Evolutionary conservation across 2,797 vertebrate genomes (phyloP), one percentile per base, ranked within the genome.

Genomic region (Pelobates cultripes): DNA sequence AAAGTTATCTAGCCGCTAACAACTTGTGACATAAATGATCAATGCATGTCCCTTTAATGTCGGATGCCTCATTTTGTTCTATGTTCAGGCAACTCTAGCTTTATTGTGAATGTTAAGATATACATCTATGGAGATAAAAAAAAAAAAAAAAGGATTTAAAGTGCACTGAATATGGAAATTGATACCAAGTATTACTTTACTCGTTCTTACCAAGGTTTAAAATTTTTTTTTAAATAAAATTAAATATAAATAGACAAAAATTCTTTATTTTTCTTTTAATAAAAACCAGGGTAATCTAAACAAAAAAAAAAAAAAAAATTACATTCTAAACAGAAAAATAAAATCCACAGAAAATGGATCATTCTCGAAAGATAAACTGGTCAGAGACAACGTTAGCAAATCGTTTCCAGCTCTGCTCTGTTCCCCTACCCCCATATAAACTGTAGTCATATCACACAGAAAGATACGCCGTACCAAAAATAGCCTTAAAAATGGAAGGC

Each of bases 391-490:
- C 5, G 73, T 84, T 60, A 79, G 55, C 40, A 60, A 57, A 61
- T 43, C 17, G 60, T n/a, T 63, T 43, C 13, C 60, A 41, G 44
- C 61, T 14, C 13, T 4, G 4, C 61, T 51, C n/a, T 51, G 14
- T 9, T 43, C 10, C 15, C 14, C 43, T 15, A 3, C 6, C 15
- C 75, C 51, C 47, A 3, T 51, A 51, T 10, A 51, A 51, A 51
- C 47, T 51, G 10, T 10, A 44, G 14, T 41, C 41, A 45, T 67
- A 64, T 43, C 4, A 13, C 15, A 28, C 17, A 64, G 28, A 64
- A 64, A 83, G 70, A 75, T 51, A 72, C 85, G 47, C 85, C 78
- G 85, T 90, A 93, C 93, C 93, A 92, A 84, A 89, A 88, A 87
- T 84, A 87, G 77, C 85, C 84, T 80, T 81, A 85, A 85, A 87